A percentile compares a stretch with the other conserved stretches of the same genome.
These are phyloP conservation scores for Syrmaticus mikado DNA, from an alignment of 2,113 vertebrate genomes.

Conservation along the genomic window DNA sequence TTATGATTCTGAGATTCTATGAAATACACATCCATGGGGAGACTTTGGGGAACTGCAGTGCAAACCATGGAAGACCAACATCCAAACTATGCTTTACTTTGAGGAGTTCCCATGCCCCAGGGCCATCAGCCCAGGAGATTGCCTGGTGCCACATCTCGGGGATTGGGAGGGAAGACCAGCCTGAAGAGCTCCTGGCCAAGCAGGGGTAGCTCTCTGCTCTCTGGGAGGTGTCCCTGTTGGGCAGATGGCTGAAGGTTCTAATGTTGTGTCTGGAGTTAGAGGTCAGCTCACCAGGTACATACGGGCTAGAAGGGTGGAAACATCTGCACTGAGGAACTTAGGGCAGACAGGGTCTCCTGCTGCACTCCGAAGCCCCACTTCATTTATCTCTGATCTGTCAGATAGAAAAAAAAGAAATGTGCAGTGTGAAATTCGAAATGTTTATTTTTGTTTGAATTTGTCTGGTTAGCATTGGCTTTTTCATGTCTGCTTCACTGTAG, in stretches of 20 bases:
- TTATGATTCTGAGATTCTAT: too few species aligned
- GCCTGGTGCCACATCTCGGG: background rate
- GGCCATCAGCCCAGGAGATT: background rate
- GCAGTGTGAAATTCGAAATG: background rate
- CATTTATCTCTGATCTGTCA: background rate
- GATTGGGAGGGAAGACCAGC: background rate
- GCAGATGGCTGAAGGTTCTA: background rate
- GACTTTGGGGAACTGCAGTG: background rate
- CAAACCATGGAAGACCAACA: background rate
- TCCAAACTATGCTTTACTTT: background rate
- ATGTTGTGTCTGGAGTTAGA: background rate
- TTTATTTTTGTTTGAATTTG: background rate
- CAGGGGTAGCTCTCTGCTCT: background rate
- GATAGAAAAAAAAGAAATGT: background rate
- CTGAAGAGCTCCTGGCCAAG: background rate
- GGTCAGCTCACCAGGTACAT: background rate
- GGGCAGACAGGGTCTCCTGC: background rate
- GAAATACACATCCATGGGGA: background rate
- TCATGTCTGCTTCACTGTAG: background rate
- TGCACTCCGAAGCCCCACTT: background rate
- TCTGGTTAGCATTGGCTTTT: background rate
- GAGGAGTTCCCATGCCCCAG: background rate
- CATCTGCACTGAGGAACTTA: background rate
- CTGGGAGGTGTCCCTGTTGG: background rate
- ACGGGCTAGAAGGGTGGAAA: background rate